Base-by-base conservation (phyloP, 2,797 vertebrate species). In the Protosalanx chinensis region DNA sequence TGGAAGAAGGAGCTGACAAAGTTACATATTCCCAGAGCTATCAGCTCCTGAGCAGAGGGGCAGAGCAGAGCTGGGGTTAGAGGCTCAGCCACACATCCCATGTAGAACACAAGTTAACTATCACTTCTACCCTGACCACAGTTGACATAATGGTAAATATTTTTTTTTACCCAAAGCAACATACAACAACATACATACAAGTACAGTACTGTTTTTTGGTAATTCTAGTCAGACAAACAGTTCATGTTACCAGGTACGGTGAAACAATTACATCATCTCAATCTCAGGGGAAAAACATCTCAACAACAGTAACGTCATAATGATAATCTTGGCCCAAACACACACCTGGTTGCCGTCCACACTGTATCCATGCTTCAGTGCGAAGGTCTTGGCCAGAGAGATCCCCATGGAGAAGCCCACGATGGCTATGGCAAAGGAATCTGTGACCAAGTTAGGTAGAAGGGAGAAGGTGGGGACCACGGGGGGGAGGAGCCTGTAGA, bases 361-460 rank as follows among this genome's bases (percentile, higher is more conserved):
- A n/a, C 89, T 94, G 91, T 99, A 99, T 51, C 95, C 92, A 46
- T 98, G 95, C 76, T 98, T 98, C 81, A 97, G 92, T 72, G 95
- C 96, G 79, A 99, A 96, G 79, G 90, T 98, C 90, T 98, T 99
- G 70, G 96, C 94, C 78, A 99, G 93, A 5, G 97, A 99, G 68
- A 96, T 94, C 49, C 92, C 92, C 91, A 99, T 98, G 0, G 97
- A 98, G 91, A 98, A 99, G 59, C 96, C 95, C 49, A 99, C 97
- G 6, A 99, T 88, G 3, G 97, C 95, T 67, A 98, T 92, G 61
- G 97, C 94, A 0, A 98, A 78, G 30, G 96, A 91, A 73, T 99
- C 97, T 23, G 94, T 85, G 56, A 95, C 85, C 82, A 99, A 72
- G 5, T 63, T 88, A 49, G 92, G 90, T 20, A 95, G 83, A 37